Percentiles rank a stretch among this genome's conserved stretches.
These are phyloP conservation scores for Helicorthomorpha holstii DNA, from an alignment of 1,140 invertebrate genomes.

Conservation along the genomic window DNA sequence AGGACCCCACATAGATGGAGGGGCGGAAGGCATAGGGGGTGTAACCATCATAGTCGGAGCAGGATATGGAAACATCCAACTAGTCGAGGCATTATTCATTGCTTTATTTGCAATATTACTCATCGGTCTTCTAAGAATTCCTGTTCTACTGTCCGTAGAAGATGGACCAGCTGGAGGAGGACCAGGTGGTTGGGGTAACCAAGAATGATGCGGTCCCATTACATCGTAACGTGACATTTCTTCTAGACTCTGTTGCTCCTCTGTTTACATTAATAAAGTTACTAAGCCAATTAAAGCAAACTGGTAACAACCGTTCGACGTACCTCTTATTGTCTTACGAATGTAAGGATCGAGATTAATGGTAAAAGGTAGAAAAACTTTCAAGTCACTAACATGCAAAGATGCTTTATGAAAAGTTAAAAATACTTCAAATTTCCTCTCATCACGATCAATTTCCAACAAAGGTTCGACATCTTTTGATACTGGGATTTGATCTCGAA, in stretches of 20 bases:
- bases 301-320: too few species aligned
- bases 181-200: neutral
- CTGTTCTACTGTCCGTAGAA: neutral
- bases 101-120: neutral
- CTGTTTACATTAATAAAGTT: slow-evolving; percentile 19
- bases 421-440: slow-evolving; percentile 84
- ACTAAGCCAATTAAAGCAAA: neutral
- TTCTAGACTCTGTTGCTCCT: slow-evolving; percentile 47
- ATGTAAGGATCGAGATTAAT: slow-evolving; percentile 93
- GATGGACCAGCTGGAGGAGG: neutral
- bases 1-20: neutral
- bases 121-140: neutral
- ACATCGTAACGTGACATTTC: slow-evolving; percentile 28
- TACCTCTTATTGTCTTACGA: slow-evolving; percentile 85
- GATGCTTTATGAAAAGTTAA: slow-evolving; percentile 63
- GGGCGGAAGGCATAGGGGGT: neutral
- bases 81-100: neutral
- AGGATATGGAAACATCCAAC: neutral
- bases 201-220: too few species aligned
- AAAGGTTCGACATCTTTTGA: slow-evolving; percentile 75
- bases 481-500: slow-evolving; percentile 51
- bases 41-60: neutral
- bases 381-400: slow-evolving; percentile 52
- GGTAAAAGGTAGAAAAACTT: slow-evolving; percentile 88
- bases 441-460: slow-evolving; percentile 79